Evolutionary conservation across 2,888 invertebrate genomes (phyloP), one percentile per base, ranked within the genome.

Genomic region (Dendrolimus houi): DNA sequence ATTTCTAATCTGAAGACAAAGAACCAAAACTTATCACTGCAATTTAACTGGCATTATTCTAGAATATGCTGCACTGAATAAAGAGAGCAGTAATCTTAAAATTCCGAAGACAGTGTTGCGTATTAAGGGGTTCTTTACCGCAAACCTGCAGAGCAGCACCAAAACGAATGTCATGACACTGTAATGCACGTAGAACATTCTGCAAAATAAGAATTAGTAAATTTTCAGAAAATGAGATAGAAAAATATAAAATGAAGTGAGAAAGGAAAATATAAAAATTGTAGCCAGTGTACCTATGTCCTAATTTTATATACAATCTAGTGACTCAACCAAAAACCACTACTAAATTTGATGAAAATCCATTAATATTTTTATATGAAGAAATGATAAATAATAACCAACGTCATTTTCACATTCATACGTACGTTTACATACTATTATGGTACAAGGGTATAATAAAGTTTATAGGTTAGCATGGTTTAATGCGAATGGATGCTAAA

Each of bases 121-220:
- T 7, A 84, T 60, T 29, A 74, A 61, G 1, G 74, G 74, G 58
- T 78, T 84, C 56, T 73, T 74, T 2, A 89, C 64, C 0, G 79
- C 61, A 1, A 85, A 56, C 13, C 87, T 70, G n/a, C 79, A 63
- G 3, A 84, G 55, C 1, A 85, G 60, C 0, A 80, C 59, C 6
- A 79, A 14, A 0, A 74, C 57, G 59, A 83, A 72, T 13, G 78
- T 54, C 9, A 83, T 42, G 12, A 82, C 60, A 0, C 76, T 71
- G 59, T 82, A 69, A 68, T 89, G 89, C 0, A 85, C 59, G 64
- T 72, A 74, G 62, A 72, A 80, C 79, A 89, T 77, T 63, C 89
- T 88, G 81, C 12, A 79, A 80, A 55, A 52, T 61, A 60, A 58
- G 58, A 60, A 29, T 29, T 29, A 29, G 1, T 0, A 3, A 29